Base-by-base conservation (phyloP, 2,888 invertebrate species). In the Hydrotaea diabolus region DNA sequence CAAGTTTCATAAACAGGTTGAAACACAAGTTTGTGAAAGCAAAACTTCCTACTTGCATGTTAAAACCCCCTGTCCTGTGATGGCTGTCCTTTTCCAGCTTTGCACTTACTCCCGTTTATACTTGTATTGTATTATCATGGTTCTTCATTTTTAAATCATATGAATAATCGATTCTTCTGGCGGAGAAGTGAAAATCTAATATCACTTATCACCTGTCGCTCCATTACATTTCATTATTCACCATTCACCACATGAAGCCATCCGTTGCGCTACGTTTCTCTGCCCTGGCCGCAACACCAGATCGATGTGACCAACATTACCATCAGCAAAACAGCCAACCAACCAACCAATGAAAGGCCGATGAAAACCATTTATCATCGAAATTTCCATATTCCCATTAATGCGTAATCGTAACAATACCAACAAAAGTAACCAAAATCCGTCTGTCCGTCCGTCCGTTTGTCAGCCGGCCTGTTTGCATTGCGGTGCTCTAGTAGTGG, bases 371-470 rank as follows among this genome's bases (percentile, higher is more conserved):
- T 73, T 73, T 73, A 73, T 73, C 73, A 73, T 73, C 43, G 43
- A 59, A 73, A 73, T 57, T 73, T 73, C 73, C 73, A 73, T 57
- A 73, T 57, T 21, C 57, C 57, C 57, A 73, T 69, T 69, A 69
- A 69, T 69, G 69, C 46, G 69, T 57, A 73, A 73, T 39, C 73
- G 39, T 55, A 55, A 26, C 55, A 55, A 55, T 73, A 82, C 21
- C 75, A 71, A 69, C 59, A 83, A 76, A 26, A 49, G 17, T 43
- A 74, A 43, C 57, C 19, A 43, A 17, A 23, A 53, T n/a, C 31
- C 39, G 43, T 72, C 75, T 21, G 64, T 76, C 62, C 46, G 43
- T 78, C 72, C 39, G 57, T n/a, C n/a, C n/a, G 74, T n/a, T 15
- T 64, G 9, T 19, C 36, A 9, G 62, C 49, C 49, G 15, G 49